These are phyloP conservation scores for Proterorhinus semilunaris DNA, from an alignment of 2,113 vertebrate species.

Conservation along the genomic window DNA sequence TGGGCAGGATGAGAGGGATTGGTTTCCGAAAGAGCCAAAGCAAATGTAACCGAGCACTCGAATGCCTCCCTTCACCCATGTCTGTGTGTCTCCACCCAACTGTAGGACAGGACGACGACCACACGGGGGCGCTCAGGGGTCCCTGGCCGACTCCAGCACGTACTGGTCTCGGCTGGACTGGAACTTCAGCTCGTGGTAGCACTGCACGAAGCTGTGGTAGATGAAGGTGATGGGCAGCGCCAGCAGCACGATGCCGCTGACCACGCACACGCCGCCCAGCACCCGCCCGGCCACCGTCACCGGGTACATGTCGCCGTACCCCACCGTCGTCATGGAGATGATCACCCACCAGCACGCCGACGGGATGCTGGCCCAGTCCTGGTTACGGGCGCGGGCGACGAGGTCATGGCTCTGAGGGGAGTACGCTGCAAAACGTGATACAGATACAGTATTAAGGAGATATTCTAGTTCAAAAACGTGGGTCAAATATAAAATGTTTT, in stretches of 20 bases:
- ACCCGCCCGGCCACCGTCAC: constrained; percentile 93
- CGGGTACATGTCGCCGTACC: constrained; percentile 97
- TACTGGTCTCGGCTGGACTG: constrained; percentile 30
- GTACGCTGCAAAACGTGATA: too few species aligned
- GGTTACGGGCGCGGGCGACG: neutral
- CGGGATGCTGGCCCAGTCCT: neutral
- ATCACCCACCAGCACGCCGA: constrained; percentile 84
- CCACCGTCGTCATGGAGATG: constrained; percentile 99
- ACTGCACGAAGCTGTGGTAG: constrained; percentile 99
- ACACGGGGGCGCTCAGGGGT: neutral
- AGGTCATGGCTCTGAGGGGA: neutral
- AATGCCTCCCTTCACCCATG: too few species aligned
- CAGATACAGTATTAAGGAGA: too few species aligned
- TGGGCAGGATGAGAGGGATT: too few species aligned
- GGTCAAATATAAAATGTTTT: too few species aligned
- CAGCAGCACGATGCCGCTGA: constrained; percentile 95
- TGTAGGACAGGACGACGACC: neutral
- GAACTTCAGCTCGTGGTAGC: constrained; percentile 95
- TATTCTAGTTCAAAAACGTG: too few species aligned
- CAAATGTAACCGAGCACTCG: too few species aligned
- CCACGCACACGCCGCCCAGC: constrained; percentile 95
- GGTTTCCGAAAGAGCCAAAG: too few species aligned
- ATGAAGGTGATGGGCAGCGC: constrained; percentile 98
- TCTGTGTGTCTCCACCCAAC: neutral
- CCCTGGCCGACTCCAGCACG: neutral